Evolutionary conservation across 2,797 vertebrate species (phyloP).

Genomic region (Menidia menidia): DNA sequence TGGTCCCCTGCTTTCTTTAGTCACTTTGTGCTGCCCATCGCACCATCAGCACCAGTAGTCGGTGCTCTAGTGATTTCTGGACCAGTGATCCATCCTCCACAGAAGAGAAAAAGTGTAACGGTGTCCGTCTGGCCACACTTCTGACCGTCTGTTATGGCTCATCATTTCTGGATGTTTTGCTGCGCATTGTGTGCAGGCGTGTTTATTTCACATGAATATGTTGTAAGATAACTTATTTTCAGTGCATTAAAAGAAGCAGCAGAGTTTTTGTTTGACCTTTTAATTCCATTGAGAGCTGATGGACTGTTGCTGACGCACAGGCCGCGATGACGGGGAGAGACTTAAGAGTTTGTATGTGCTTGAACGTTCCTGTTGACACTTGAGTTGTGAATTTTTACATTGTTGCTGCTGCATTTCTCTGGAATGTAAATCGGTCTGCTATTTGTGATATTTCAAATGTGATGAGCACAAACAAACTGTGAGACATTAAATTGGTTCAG

Average conservation of each 20-base stretch:
- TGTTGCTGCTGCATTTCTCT: conserved; percentile 42
- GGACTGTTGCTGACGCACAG: conserved; percentile 85
- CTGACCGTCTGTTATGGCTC: conserved; percentile 29
- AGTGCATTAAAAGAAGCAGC: conserved; percentile 88
- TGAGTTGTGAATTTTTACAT: conserved; percentile 42
- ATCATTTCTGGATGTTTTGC: conserved; percentile 53
- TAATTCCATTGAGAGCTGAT: conserved; percentile 82
- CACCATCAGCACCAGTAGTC: conserved; percentile 41
- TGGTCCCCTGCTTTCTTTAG: conserved; percentile 36
- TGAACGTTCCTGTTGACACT: conserved; percentile 57
- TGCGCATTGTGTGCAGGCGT: conserved; percentile 85
- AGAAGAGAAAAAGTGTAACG: conserved; percentile 38
- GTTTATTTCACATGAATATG: conserved; percentile 92
- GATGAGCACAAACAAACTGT: conserved; percentile 44
- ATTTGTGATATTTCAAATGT: conserved; percentile 48
- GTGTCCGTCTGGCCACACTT: conserved; percentile 28
- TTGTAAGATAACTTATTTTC: conserved; percentile 90
- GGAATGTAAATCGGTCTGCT: conserved; percentile 48
- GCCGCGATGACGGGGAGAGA: conserved; percentile 36
- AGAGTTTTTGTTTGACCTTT: conserved; percentile 85
- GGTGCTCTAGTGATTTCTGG: conserved; percentile 81
- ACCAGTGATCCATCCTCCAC: conserved; percentile 85
- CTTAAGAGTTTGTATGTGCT: conserved; percentile 51
- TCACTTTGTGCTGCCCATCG: conserved; percentile 36
- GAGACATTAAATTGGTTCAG: conserved; percentile 58